phyloP scores from a whole-genome alignment of 2,797 vertebrate genomes.

The Parotocinclus haroldoi region DNA sequence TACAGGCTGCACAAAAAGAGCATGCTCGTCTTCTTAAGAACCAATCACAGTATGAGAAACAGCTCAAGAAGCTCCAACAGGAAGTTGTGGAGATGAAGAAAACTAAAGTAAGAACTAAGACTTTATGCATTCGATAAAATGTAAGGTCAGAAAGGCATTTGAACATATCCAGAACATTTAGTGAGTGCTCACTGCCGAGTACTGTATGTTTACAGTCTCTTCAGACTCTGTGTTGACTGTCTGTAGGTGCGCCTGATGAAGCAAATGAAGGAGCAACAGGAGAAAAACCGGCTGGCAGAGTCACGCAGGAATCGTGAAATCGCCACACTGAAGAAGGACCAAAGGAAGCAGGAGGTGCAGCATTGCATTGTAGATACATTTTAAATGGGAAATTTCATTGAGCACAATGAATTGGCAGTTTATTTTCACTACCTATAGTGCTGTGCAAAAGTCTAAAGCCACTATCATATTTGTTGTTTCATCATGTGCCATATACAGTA shows the following conservation, averaged over 20 bases:
- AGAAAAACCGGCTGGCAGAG: constrained; percentile 89
- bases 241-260: constrained; percentile 93
- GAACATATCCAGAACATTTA: too few species aligned
- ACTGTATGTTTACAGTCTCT: too few species aligned
- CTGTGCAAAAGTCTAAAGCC: too few species aligned
- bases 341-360: constrained; percentile 87
- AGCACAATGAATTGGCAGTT: too few species aligned
- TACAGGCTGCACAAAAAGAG: constrained; percentile 92
- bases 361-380: neutral
- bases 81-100: constrained; percentile 97
- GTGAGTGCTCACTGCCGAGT: too few species aligned
- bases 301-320: constrained; percentile 90
- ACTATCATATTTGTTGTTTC: too few species aligned
- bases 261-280: constrained; percentile 98
- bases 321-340: constrained; percentile 92
- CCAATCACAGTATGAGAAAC: constrained; percentile 95
- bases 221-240: constrained; percentile 5
- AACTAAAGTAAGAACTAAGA: constrained; percentile 78
- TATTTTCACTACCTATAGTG: too few species aligned
- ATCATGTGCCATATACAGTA: too few species aligned
- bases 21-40: constrained; percentile 94
- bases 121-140: neutral
- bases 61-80: constrained; percentile 90
- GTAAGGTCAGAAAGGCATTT: too few species aligned
- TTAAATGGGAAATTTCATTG: too few species aligned